These are phyloP conservation scores for Nothobranchius furzeri DNA, from an alignment of 2,113 vertebrate species.

Conservation along the genomic window DNA sequence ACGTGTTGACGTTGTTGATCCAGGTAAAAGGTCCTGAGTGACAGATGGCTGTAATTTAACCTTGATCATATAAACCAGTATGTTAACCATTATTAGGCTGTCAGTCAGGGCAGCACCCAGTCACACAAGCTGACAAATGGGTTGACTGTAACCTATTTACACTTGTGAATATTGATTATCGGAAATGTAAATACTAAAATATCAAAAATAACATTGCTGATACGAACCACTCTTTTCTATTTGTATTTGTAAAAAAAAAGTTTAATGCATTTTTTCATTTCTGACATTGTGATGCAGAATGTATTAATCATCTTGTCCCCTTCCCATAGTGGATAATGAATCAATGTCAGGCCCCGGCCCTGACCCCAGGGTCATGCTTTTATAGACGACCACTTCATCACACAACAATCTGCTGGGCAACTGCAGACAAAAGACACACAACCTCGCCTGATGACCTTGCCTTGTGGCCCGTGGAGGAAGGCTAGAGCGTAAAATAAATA, in stretches of 20 bases:
- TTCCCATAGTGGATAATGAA: conserved; percentile 62
- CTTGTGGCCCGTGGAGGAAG: conserved; percentile 61
- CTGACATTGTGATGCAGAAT: conserved; percentile 23
- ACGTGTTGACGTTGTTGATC: too few relatives aligned
- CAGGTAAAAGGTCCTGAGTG: conserved; percentile 30
- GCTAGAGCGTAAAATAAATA: conserved; percentile 1
- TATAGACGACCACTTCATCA: conserved; percentile 78
- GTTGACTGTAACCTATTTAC: background rate
- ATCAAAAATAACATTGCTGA: too few relatives aligned
- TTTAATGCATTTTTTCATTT: background rate
- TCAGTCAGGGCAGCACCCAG: conserved; percentile 47
- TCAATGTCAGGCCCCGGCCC: conserved; percentile 65
- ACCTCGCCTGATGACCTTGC: conserved; percentile 70
- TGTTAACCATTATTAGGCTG: conserved; percentile 64
- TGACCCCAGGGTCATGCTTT: conserved; percentile 74
- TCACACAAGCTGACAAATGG: conserved; percentile 21
- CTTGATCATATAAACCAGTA: conserved; percentile 66
- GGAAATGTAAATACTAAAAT: background rate
- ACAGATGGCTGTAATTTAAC: conserved; percentile 70
- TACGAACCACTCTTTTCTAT: too few relatives aligned
- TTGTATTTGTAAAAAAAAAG: background rate
- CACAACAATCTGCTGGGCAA: conserved; percentile 65
- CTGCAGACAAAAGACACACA: conserved; percentile 70
- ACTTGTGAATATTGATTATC: background rate
- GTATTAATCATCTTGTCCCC: conserved; percentile 48